Percentiles rank a stretch among this genome's conserved stretches.
phyloP scores from a whole-genome alignment of 2,113 vertebrate genomes.

The Motacilla alba region DNA sequence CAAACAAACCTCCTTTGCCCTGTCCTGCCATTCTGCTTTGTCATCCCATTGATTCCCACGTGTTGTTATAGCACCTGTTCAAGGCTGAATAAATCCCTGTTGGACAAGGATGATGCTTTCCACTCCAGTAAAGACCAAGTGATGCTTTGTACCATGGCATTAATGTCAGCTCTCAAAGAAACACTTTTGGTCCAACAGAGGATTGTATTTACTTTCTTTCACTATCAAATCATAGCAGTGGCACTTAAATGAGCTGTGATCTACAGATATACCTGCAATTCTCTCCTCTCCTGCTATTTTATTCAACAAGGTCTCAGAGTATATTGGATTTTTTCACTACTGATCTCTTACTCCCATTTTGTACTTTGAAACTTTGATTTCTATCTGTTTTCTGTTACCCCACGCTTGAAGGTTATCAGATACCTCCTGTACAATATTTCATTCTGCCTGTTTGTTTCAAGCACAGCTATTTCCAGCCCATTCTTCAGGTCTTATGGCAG shows the following conservation, averaged over 20 bases:
- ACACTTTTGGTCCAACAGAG: background rate
- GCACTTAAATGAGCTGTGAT: background rate
- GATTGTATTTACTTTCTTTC: background rate
- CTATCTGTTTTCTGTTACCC: background rate
- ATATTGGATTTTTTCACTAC: background rate
- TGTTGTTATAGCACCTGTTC: background rate
- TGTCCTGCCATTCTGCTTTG: background rate
- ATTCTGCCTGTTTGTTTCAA: background rate
- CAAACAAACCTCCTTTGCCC: background rate
- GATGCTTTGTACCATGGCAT: background rate
- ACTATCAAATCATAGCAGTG: background rate
- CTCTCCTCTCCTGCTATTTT: background rate
- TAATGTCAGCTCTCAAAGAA: background rate
- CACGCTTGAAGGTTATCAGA: background rate
- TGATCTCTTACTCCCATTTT: background rate
- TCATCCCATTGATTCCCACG: background rate
- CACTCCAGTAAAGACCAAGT: background rate
- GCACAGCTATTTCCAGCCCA: background rate
- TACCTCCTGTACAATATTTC: background rate
- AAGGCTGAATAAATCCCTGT: background rate
- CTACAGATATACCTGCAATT: background rate
- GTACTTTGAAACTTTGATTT: background rate
- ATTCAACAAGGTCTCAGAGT: background rate
- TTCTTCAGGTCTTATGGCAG: background rate
- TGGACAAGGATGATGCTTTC: background rate